phyloP scores from a whole-genome alignment of 2,113 vertebrate species.

The Tachysurus vachellii region DNA sequence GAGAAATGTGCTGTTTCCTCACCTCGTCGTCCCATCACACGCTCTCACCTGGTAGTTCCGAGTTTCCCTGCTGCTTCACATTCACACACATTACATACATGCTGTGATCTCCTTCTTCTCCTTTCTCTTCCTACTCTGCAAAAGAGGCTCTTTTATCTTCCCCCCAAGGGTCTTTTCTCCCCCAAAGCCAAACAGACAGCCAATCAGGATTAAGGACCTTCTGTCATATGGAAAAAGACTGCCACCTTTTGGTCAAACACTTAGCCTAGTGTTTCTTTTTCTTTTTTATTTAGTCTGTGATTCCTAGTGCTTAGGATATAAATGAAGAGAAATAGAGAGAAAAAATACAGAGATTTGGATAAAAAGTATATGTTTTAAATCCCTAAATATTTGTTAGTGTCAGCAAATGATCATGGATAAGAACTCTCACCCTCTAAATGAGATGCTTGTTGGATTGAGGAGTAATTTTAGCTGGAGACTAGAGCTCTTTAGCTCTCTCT shows the following conservation, averaged over 20 bases:
- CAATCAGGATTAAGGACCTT: constrained; percentile 34
- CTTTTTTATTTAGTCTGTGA: background rate
- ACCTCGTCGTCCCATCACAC: background rate
- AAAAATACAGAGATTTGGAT: background rate
- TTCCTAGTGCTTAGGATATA: background rate
- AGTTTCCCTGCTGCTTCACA: constrained; percentile 41
- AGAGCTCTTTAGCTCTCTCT: too few species aligned
- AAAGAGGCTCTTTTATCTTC: constrained; percentile 42
- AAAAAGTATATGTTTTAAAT: too few species aligned
- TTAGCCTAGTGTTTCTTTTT: background rate
- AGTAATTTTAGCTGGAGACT: too few species aligned
- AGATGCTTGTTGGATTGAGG: too few species aligned
- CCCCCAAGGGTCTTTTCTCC: constrained; percentile 19
- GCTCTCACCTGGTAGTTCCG: constrained; percentile 41
- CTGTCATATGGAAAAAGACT: constrained; percentile 19
- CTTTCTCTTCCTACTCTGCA: constrained; percentile 41
- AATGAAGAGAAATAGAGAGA: background rate
- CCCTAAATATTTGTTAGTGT: too few species aligned
- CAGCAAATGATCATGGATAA: too few species aligned
- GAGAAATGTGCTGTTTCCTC: constrained; percentile 2
- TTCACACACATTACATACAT: constrained; percentile 56
- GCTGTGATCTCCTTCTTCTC: constrained; percentile 41
- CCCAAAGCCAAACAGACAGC: constrained; percentile 30
- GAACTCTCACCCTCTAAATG: too few species aligned
- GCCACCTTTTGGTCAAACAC: constrained; percentile 26